Percentiles rank a stretch among this genome's conserved stretches.
Evolutionary conservation across 2,797 vertebrate genomes (phyloP).

Genomic region (Amphiprion clarkii): DNA sequence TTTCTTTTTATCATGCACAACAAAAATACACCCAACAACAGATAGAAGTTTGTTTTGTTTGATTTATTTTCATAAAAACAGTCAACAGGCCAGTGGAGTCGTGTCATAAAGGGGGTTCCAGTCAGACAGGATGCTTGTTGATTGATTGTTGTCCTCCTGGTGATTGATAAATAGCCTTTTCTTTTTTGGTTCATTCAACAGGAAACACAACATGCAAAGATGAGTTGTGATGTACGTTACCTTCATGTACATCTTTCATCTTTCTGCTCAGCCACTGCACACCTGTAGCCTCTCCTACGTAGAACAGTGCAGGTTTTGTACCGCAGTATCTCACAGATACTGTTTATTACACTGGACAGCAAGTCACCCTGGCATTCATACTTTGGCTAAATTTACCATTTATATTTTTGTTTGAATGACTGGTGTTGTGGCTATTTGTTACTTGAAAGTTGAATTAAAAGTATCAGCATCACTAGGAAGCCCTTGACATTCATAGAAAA

Average conservation of each 20-base stretch:
- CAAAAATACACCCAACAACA: slow-evolving; percentile 12
- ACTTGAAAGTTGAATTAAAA: slow-evolving; percentile 37
- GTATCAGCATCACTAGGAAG: slow-evolving; percentile 78
- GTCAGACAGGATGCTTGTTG: slow-evolving; percentile 61
- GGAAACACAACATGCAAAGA: slow-evolving; percentile 38
- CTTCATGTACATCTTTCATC: slow-evolving; percentile 33
- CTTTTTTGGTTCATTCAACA: slow-evolving; percentile 74
- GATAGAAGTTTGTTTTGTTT: slow-evolving; percentile 25
- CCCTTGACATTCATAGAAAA: slow-evolving; percentile 93
- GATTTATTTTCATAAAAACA: slow-evolving; percentile 79
- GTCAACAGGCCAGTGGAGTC: slow-evolving; percentile 76
- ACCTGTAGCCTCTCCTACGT: slow-evolving; percentile 22
- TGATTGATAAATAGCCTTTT: slow-evolving; percentile 71
- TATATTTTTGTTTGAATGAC: slow-evolving; percentile 39
- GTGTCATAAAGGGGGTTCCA: slow-evolving; percentile 59
- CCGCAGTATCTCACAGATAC: slow-evolving; percentile 37
- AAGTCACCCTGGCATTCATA: slow-evolving; percentile 47
- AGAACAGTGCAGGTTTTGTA: slow-evolving; percentile 25
- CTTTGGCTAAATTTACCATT: slow-evolving; percentile 69
- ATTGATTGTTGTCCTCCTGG: slow-evolving; percentile 68
- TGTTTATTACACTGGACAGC: slow-evolving; percentile 43
- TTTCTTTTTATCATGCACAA: slow-evolving; percentile 5
- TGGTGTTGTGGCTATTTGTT: slow-evolving; percentile 17
- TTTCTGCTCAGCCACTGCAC: slow-evolving; percentile 19
- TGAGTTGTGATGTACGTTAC: slow-evolving; percentile 19